Evolutionary conservation across 2,888 invertebrate genomes (phyloP).

Genomic region (Cheilosia vernalis): DNA sequence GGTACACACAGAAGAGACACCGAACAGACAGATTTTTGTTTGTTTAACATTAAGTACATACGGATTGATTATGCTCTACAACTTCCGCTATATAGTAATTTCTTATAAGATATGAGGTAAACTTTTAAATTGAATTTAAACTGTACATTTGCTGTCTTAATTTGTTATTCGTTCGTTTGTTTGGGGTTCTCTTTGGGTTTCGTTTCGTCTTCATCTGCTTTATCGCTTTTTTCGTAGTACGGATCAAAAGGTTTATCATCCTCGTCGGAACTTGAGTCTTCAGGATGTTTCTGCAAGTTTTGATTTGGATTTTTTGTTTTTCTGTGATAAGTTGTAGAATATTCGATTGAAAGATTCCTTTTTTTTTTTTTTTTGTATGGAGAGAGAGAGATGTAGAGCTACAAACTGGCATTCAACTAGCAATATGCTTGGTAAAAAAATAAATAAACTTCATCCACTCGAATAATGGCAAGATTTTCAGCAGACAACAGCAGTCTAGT

Average conservation of each 20-base stretch:
- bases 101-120: slow-evolving; percentile 40
- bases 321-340: slow-evolving; percentile 15
- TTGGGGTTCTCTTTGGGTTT: slow-evolving; percentile 45
- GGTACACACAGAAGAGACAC: slow-evolving; percentile 42
- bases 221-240: slow-evolving; percentile 81
- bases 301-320: slow-evolving; percentile 44
- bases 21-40: slow-evolving; percentile 29
- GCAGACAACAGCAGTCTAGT: neutral
- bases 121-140: slow-evolving; percentile 2
- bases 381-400: slow-evolving; percentile 33
- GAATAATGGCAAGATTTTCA: neutral
- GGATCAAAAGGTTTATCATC: slow-evolving; percentile 82
- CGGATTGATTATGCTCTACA: slow-evolving; percentile 39
- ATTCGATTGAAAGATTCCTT: slow-evolving; percentile 20
- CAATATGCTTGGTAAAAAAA: slow-evolving; percentile 25
- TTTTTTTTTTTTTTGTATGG: slow-evolving; percentile 13
- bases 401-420: slow-evolving; percentile 39
- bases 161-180: slow-evolving; percentile 17
- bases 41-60: slow-evolving; percentile 59
- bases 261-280: slow-evolving; percentile 82
- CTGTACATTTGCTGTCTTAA: slow-evolving; percentile 8
- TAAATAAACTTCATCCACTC: slow-evolving; percentile 1
- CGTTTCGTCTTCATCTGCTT: slow-evolving; percentile 76
- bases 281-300: slow-evolving; percentile 78
- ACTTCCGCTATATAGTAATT: slow-evolving; percentile 25